Percentiles rank a stretch among this genome's conserved stretches.
Evolutionary conservation across 2,888 invertebrate species (phyloP).

Genomic region (Callyntrura guangdongensis): DNA sequence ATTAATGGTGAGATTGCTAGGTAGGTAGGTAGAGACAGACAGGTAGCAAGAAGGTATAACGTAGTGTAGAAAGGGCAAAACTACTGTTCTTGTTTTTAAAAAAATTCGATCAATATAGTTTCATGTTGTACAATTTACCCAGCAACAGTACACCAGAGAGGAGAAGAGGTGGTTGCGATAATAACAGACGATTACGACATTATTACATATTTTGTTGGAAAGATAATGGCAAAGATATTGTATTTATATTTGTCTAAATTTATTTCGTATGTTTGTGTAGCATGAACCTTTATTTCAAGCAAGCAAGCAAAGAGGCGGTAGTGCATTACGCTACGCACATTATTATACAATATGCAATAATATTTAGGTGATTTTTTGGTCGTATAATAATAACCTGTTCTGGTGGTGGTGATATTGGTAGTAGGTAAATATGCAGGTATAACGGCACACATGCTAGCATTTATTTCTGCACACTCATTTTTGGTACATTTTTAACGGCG

Average conservation of each 20-base stretch:
- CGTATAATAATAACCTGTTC: slow-evolving; percentile 4
- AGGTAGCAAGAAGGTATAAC: background rate
- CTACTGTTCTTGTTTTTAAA: slow-evolving; percentile 17
- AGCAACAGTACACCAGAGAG: background rate
- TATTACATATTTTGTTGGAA: background rate
- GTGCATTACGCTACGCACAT: slow-evolving; percentile 23
- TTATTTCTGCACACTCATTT: background rate
- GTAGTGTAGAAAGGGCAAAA: background rate
- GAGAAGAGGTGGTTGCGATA: background rate
- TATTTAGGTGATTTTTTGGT: background rate
- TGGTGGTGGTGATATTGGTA: background rate
- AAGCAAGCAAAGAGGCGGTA: slow-evolving; percentile 20
- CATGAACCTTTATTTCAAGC: slow-evolving; percentile 27
- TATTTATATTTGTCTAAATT: slow-evolving; percentile 33
- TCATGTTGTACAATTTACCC: background rate
- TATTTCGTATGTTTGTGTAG: slow-evolving; percentile 32
- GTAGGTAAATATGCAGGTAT: background rate
- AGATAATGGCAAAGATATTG: slow-evolving; percentile 7
- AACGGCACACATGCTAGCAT: background rate
- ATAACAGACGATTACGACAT: slow-evolving; percentile 14
- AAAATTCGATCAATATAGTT: slow-evolving; percentile 38
- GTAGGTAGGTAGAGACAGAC: slow-evolving; percentile 10
- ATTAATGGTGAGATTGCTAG: slow-evolving; percentile 4
- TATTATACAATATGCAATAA: slow-evolving; percentile 32
- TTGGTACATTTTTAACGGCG: slow-evolving; percentile 1